Evolutionary conservation across 2,113 vertebrate genomes (phyloP).

Genomic region (Tyto alba): DNA sequence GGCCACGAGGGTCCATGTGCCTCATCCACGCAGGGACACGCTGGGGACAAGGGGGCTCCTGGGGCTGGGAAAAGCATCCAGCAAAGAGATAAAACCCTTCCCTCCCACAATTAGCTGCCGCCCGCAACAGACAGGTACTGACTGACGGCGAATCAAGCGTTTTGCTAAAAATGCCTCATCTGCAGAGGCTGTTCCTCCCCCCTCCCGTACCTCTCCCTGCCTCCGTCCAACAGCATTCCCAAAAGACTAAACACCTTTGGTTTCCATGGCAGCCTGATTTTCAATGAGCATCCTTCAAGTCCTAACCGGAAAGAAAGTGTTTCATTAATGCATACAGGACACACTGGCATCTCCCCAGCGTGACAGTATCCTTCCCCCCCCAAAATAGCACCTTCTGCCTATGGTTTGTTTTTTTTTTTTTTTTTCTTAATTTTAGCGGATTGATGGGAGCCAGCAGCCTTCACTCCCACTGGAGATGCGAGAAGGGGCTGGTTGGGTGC

Average conservation of each 20-base stretch:
- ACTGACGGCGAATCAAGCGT: neutral
- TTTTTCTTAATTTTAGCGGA: neutral
- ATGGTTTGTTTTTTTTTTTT: neutral
- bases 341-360: neutral
- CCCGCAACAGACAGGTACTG: neutral
- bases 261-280: slow-evolving; percentile 67
- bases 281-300: slow-evolving; percentile 62
- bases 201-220: neutral
- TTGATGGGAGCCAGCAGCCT: neutral
- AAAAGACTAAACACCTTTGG: slow-evolving; percentile 65
- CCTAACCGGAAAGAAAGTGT: slow-evolving; percentile 38
- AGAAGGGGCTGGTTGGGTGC: neutral
- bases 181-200: neutral
- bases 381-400: slow-evolving; percentile 6
- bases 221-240: slow-evolving; percentile 49
- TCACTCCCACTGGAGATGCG: too few relatives aligned
- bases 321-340: slow-evolving; percentile 51
- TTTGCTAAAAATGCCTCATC: neutral
- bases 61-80: neutral
- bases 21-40: neutral
- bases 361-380: neutral
- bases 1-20: fast-evolving
- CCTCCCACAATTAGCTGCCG: neutral
- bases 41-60: neutral
- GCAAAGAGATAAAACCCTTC: neutral